Base-by-base conservation (phyloP, 2,888 invertebrate species). In the Carabus problematicus region DNA sequence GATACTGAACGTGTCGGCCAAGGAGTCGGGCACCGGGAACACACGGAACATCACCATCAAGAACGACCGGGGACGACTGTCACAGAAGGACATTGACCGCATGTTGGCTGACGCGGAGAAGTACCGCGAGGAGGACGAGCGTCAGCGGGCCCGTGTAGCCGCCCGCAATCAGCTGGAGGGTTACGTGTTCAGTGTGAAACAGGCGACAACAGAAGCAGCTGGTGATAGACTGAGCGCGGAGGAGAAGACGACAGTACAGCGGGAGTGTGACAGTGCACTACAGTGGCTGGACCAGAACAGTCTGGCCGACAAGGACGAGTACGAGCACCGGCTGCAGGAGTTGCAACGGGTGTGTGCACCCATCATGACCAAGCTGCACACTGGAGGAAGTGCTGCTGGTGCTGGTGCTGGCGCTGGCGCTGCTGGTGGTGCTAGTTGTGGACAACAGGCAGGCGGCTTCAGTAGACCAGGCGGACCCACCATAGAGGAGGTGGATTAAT, bases 1-100 rank as follows among this genome's bases (percentile, higher is more conserved):
- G 62, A 91, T 92, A 73, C 77, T 86, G 45, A 86, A 87, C 75
- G 74, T 74, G 8, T 83, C 84, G 2, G 85, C 84, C 12, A 85
- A 85, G 76, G 88, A 88, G 74, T 84, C 82, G 63, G 85, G 86
- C 72, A 86, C 86, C n/a, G 87, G 88, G 3, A 89, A 89, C 72
- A 86, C 85, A 70, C 89, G 89, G 79, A 89, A 90, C 79, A 92
- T 93, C 72, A 90, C 89, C 67, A 94, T 94, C 73, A 91, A 91
- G 78, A 93, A 93, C 82, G 92, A 94, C 82, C 91, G 90, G 77
- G 92, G 93, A 0, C 85, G 93, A 6, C 83, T 94, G 58, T 91
- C 91, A 14, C 91, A 93, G 78, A 89, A 89, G 8, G 93, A 94
- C 76, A 94, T 94, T 73, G 92, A 94, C 72, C 84, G 89, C 71